Evolutionary conservation across 2,888 invertebrate species (phyloP).

Genomic region (Sesia apiformis): DNA sequence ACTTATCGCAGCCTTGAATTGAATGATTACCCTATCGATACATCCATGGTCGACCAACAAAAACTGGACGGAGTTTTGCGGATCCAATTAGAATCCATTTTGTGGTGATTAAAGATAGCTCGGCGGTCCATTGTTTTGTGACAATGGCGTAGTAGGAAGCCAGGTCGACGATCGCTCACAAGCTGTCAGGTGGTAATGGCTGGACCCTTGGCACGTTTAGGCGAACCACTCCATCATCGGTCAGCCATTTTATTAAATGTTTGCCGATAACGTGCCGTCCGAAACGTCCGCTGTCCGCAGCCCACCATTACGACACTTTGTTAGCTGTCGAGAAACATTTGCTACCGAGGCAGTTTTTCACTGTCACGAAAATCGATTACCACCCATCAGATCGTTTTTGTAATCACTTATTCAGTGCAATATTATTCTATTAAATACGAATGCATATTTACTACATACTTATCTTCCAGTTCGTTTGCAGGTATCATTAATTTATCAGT

Average conservation of each 20-base stretch:
- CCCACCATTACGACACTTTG: slow-evolving; percentile 50
- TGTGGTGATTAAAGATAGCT: slow-evolving; percentile 64
- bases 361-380: slow-evolving; percentile 5
- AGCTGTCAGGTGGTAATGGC: slow-evolving; percentile 64
- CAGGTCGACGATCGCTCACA: slow-evolving; percentile 53
- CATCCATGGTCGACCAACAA: slow-evolving; percentile 21
- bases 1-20: slow-evolving; percentile 27
- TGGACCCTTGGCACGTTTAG: slow-evolving; percentile 31
- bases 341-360: slow-evolving; percentile 12
- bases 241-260: slow-evolving; percentile 54
- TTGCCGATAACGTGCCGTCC: slow-evolving; percentile 33
- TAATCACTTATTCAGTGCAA: neutral
- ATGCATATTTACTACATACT: neutral
- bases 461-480: slow-evolving; percentile 3
- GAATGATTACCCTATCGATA: slow-evolving; percentile 23
- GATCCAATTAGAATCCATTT: slow-evolving; percentile 68
- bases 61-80: slow-evolving; percentile 40
- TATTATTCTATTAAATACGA: neutral
- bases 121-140: slow-evolving; percentile 58
- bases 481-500: too few relatives aligned
- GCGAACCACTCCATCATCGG: slow-evolving; percentile 55
- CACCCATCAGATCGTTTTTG: slow-evolving; percentile 1
- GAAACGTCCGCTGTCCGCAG: slow-evolving; percentile 17
- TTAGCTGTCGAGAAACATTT: slow-evolving; percentile 36
- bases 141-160: slow-evolving; percentile 51